Conservation (phyloP, 2,797 vertebrate species). For the Taenioides sp. region DNA sequence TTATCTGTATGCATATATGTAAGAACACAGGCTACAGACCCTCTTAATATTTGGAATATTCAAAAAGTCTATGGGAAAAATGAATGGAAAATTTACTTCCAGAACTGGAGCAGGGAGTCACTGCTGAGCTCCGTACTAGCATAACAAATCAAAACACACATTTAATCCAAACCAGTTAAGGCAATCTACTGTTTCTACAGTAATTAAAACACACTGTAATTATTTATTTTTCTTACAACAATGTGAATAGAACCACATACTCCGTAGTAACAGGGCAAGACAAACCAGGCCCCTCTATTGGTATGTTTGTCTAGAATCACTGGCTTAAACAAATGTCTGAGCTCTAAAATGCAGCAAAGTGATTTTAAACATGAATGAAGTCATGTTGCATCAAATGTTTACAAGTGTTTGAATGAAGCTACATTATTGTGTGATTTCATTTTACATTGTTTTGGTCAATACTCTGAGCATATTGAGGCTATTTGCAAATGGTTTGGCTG, state of each 20-base stretch:
- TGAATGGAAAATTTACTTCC: too few species aligned
- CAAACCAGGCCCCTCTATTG: not conserved
- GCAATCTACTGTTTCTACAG: too few species aligned
- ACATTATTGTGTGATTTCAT: not conserved
- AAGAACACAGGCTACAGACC: too few species aligned
- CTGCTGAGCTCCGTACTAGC: too few species aligned
- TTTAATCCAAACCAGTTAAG: too few species aligned
- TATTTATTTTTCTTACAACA: not conserved
- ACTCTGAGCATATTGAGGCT: not conserved
- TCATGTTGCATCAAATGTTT: constrained; percentile 14
- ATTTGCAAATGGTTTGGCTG: not conserved
- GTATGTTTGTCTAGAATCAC: not conserved
- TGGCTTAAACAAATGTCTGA: not conserved
- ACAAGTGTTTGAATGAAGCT: constrained; percentile 7
- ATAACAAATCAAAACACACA: too few species aligned
- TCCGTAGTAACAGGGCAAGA: not conserved
- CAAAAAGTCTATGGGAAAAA: too few species aligned
- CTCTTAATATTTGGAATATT: too few species aligned
- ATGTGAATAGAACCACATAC: not conserved
- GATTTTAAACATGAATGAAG: not conserved
- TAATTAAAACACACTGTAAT: not conserved
- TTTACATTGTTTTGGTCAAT: not conserved
- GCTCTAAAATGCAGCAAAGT: not conserved
- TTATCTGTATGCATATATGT: too few species aligned
- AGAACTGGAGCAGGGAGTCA: too few species aligned